Conservation (phyloP, 2,888 invertebrate species). For the Eilema caniola region DNA sequence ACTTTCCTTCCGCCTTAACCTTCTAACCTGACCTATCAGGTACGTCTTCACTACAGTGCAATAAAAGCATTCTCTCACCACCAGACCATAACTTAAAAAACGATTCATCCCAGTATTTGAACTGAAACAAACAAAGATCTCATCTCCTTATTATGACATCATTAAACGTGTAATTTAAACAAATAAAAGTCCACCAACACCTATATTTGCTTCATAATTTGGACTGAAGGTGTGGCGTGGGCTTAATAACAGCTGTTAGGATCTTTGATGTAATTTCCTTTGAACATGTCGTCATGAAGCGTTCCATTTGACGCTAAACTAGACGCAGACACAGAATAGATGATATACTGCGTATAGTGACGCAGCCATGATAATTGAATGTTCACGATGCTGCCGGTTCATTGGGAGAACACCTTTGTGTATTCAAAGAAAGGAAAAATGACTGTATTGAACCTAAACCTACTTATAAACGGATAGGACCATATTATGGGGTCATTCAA, state of each 20-base stretch:
- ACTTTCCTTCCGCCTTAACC: too few relatives aligned
- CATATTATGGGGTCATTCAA: too few relatives aligned
- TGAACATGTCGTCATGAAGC: not conserved
- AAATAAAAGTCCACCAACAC: slow-evolving; percentile 12
- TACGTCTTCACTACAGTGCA: too few relatives aligned
- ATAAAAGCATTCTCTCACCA: too few relatives aligned
- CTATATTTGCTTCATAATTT: slow-evolving; percentile 9
- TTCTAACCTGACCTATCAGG: too few relatives aligned
- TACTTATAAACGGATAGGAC: too few relatives aligned
- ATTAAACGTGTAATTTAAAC: not conserved
- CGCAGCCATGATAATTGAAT: not conserved
- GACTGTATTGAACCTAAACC: too few relatives aligned
- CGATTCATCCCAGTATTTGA: not conserved
- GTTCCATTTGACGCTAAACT: not conserved
- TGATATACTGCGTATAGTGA: too few relatives aligned
- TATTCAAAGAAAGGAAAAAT: too few relatives aligned
- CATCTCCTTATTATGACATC: not conserved
- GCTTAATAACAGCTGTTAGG: slow-evolving; percentile 26
- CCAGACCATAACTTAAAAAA: not conserved
- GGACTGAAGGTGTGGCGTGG: slow-evolving; percentile 27
- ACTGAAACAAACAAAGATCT: slow-evolving; percentile 1
- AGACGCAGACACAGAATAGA: not conserved
- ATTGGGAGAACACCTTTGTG: not conserved
- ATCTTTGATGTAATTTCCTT: slow-evolving; percentile 44
- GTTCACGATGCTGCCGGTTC: not conserved